Conservation (phyloP, 2,113 vertebrate genomes). For the Promerops cafer region DNA sequence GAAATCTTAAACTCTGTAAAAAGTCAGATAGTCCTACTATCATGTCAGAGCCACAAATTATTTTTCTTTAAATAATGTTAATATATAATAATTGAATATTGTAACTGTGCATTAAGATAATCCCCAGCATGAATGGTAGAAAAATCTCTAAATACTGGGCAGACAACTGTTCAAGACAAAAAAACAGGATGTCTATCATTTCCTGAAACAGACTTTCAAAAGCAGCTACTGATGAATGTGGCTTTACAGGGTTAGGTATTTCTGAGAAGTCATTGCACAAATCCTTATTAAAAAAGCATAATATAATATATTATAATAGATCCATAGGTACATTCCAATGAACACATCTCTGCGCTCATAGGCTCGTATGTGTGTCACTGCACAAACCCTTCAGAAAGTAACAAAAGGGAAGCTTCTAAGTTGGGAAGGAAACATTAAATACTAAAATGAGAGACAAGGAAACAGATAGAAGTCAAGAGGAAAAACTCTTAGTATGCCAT, state of each 20-base stretch:
- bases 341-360: neutral
- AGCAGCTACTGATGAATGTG: neutral
- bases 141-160: neutral
- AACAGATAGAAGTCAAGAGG: neutral
- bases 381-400: neutral
- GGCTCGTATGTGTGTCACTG: neutral
- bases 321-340: neutral
- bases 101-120: neutral
- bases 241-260: neutral
- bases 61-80: neutral
- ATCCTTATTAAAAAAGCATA: neutral
- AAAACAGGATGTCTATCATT: fast-evolving
- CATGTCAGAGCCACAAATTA: neutral
- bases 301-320: neutral
- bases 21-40: neutral
- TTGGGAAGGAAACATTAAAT: neutral
- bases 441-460: neutral
- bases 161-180: neutral
- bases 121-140: neutral
- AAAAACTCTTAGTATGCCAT: neutral
- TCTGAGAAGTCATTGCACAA: neutral
- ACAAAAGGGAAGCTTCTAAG: neutral
- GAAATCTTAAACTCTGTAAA: neutral
- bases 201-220: neutral
- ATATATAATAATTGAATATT: neutral